Conservation (phyloP, 2,888 invertebrate genomes). For the Xylocampa areola region DNA sequence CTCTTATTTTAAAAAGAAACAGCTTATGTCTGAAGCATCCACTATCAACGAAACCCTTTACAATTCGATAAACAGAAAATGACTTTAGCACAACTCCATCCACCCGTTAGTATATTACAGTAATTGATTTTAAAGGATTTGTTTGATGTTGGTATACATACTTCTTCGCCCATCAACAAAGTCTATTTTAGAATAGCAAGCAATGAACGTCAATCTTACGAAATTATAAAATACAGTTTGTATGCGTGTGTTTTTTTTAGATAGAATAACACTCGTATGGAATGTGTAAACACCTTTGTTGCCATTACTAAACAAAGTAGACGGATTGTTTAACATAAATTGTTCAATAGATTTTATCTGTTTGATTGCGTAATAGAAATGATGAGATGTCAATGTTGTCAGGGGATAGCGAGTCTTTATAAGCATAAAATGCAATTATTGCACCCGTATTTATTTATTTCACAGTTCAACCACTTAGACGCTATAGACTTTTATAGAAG, state of each 20-base stretch:
- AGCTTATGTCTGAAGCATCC: conserved; percentile 45
- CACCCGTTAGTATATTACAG: conserved; percentile 54
- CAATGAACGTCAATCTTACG: conserved; percentile 6
- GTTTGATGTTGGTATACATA: conserved; percentile 23
- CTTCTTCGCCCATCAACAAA: conserved; percentile 29
- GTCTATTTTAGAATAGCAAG: conserved; percentile 28
- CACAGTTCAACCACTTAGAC: no score
- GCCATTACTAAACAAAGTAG: conserved; percentile 10
- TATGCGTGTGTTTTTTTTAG: conserved; percentile 9
- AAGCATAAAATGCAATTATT: no score
- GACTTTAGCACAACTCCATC: conserved; percentile 58
- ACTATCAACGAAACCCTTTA: conserved; percentile 53
- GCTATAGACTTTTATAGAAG: no score
- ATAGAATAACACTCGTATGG: conserved; percentile 5
- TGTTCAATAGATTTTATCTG: not conserved
- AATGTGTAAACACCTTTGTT: conserved; percentile 18
- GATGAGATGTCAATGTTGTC: not conserved
- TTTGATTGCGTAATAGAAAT: not conserved
- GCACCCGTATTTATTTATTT: no score
- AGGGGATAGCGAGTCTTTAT: no score
- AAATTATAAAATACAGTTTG: conserved; percentile 18
- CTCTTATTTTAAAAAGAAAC: no score
- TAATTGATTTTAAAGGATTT: conserved; percentile 58
- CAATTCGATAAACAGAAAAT: conserved; percentile 63
- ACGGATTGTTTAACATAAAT: conserved; percentile 1